Evolutionary conservation across 2,888 invertebrate species (phyloP), one percentile per base, ranked within the genome.

Genomic region (Leptura quadrifasciata): DNA sequence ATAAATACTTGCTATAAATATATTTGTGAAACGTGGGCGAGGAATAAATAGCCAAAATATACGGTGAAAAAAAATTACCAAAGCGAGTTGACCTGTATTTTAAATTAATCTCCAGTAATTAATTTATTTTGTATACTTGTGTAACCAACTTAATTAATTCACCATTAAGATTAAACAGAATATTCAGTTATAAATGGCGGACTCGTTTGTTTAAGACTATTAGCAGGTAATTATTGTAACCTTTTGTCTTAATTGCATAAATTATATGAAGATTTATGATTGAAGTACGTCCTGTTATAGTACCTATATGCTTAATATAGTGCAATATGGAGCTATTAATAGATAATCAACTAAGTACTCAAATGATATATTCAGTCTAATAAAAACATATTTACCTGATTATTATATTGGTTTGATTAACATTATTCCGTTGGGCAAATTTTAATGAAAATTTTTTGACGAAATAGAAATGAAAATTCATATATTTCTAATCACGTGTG

Each of bases 1-100:
- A 58, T 69, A 58, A 47, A 69, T 24, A 63, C 17, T n/a, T n/a
- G n/a, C n/a, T 60, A 60, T n/a, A 55, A 55, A 54, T 54, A 18
- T n/a, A 52, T 54, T 24, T 24, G n/a, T 8, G n/a, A n/a, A 47
- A n/a, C 39, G 58, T 69, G 58, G 69, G 69, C 5, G 58, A 69
- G 17, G 15, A 58, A 4, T 21, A 39, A 55, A 27, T 47, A 47
- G 67, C 18, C 12, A 20, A 63, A 63, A 39, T 31, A 61, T 20
- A 63, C 18, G 12, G 20, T 47, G 18, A 31, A 35, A 61, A n/a
- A 24, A 27, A 58, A 21, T n/a, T 1, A n/a, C n/a, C 47, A 47
- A n/a, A 47, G n/a, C 47, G n/a, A 3, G n/a, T 47, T 47, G 47
- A 47, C 47, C n/a, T 47, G 47, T 47, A 47, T 15, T 47, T 5